Evolutionary conservation across 2,888 invertebrate genomes (phyloP).

Genomic region (Imbricaverruca yamaguchii): DNA sequence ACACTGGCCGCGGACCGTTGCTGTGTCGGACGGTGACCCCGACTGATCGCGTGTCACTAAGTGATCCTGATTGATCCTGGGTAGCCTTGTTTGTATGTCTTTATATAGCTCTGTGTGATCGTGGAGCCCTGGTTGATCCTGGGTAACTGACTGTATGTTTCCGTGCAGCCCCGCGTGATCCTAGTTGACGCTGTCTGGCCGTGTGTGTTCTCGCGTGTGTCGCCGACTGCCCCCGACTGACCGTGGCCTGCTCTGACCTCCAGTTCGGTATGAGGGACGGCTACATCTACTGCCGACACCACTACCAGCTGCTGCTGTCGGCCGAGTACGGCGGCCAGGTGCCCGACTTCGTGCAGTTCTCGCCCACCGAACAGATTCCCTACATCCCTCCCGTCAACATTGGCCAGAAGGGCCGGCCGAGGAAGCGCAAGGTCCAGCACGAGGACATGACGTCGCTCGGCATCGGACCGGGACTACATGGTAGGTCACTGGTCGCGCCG

Average conservation of each 20-base stretch:
- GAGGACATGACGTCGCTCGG: slow-evolving; percentile 29
- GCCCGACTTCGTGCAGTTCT: slow-evolving; percentile 31
- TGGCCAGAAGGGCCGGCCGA: slow-evolving; percentile 74
- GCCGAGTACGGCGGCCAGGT: slow-evolving; percentile 28
- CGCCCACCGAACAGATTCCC: slow-evolving; percentile 34
- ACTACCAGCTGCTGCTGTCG: slow-evolving; percentile 52
- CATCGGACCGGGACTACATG: slow-evolving; percentile 10
- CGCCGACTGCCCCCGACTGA: too few species aligned
- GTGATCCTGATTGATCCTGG: too few species aligned
- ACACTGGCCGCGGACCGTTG: too few species aligned
- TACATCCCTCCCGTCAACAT: slow-evolving; percentile 57
- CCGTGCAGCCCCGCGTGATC: too few species aligned
- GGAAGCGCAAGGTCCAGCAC: slow-evolving; percentile 58
- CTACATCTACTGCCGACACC: slow-evolving; percentile 59
- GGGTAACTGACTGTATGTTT: too few species aligned
- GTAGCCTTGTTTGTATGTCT: too few species aligned
- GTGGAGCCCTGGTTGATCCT: too few species aligned
- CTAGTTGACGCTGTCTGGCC: too few species aligned
- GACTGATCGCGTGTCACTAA: too few species aligned
- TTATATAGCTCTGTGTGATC: too few species aligned
- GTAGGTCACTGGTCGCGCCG: not conserved
- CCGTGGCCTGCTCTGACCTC: too few species aligned
- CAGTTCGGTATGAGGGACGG: slow-evolving; percentile 75
- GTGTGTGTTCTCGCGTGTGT: not conserved
- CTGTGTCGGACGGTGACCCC: too few species aligned